phyloP scores from a whole-genome alignment of 2,113 vertebrate species.

The Struthio camelus region DNA sequence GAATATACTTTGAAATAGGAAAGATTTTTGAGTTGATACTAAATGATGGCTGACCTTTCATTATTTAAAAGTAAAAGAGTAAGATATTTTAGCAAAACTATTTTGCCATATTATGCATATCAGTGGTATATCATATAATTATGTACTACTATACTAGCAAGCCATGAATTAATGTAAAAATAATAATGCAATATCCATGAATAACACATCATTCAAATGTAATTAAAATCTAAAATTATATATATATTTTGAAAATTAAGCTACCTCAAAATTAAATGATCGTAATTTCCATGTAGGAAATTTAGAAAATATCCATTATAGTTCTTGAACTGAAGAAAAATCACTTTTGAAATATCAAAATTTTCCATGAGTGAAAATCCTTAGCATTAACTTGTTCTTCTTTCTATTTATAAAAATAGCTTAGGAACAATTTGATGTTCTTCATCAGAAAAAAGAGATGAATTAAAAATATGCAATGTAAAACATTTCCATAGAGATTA shows the following conservation, averaged over 20 bases:
- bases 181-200: neutral
- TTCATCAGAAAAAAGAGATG: neutral
- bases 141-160: neutral
- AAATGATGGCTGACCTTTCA: neutral
- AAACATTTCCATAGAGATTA: neutral
- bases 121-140: neutral
- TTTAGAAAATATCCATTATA: neutral
- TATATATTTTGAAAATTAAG: neutral
- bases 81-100: neutral
- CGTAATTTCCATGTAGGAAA: neutral
- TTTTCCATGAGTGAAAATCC: neutral
- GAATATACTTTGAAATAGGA: neutral
- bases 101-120: neutral
- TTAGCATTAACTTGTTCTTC: neutral
- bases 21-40: neutral
- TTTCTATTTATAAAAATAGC: neutral
- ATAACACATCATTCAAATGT: neutral
- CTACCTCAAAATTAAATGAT: neutral
- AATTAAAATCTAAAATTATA: neutral
- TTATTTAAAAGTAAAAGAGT: neutral
- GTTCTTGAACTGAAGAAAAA: neutral
- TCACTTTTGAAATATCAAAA: neutral
- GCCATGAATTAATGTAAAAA: neutral
- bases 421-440: neutral
- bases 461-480: neutral